Evolutionary conservation across 1,140 invertebrate genomes (phyloP).

Genomic region (Leptopilina clavipes): DNA sequence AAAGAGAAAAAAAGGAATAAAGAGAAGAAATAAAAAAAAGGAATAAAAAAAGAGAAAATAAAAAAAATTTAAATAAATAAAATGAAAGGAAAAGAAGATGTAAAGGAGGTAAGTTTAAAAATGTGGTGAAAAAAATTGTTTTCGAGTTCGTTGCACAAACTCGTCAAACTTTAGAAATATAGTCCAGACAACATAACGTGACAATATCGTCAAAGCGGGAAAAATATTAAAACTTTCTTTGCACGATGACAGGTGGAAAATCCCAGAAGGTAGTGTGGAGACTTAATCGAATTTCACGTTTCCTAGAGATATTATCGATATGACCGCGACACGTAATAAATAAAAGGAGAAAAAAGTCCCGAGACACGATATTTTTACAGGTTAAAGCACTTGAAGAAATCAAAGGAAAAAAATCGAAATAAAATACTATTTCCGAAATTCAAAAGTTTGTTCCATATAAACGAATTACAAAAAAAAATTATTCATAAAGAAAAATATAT

Average conservation of each 20-base stretch:
- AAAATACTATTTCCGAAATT: too few relatives aligned
- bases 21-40: too few relatives aligned
- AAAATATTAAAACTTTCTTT: constrained; percentile 2
- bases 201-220: constrained; percentile 8
- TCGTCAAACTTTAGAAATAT: neutral
- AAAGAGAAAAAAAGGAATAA: too few relatives aligned
- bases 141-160: neutral
- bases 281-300: constrained; percentile 29
- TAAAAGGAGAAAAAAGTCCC: constrained; percentile 8
- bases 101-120: too few relatives aligned
- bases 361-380: constrained; percentile 24
- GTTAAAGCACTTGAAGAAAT: constrained; percentile 8
- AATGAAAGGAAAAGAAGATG: too few relatives aligned
- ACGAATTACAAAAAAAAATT: too few relatives aligned
- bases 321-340: constrained; percentile 24
- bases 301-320: constrained; percentile 8
- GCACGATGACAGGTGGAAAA: constrained; percentile 10
- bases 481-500: too few relatives aligned
- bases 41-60: too few relatives aligned
- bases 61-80: too few relatives aligned
- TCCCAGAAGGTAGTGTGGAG: neutral
- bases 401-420: too few relatives aligned
- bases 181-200: neutral
- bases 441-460: too few relatives aligned
- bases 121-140: neutral